Base-by-base conservation (phyloP, 2,797 vertebrate species). In the Rhabdophis nuchalis region DNA sequence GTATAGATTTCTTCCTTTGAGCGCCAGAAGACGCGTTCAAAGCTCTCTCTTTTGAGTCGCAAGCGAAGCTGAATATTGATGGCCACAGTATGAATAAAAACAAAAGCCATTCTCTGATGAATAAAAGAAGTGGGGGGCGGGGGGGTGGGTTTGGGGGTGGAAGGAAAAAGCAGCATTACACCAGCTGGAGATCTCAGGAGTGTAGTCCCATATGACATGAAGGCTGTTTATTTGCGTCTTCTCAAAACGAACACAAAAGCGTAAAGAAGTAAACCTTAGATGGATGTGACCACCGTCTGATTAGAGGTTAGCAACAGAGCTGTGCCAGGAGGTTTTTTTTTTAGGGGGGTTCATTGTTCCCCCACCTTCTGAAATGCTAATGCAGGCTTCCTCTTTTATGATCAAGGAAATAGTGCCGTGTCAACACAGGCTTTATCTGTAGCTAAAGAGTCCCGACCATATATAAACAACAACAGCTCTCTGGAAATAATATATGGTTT, bases 151-250 rank as follows among this genome's bases (percentile, higher is more conserved):
- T n/a, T n/a, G n/a, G n/a, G n/a, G 8, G 0, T 1, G 8, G 2
- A 4, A 9, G 61, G n/a, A 13, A 2, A 64, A 11, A 94, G 27
- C 60, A 16, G 56, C 0, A n/a, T 41, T 36, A 89, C 68, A 61
- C n/a, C 1, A 18, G 86, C 0, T 56, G 77, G 90, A 91, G 92
- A 93, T 91, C 82, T 12, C 93, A 68, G 23, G 93, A 82, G 50
- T 10, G 32, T 20, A 6, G 32, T 90, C 1, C 68, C 11, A 85
- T 68, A 91, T 36, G 60, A n/a, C n/a, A 32, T 20, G 5, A 10
- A 92, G 89, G 85, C 36, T 91, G 88, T 56, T 58, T 85, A 1
- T 92, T 95, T 92, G 82, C 87, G 95, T 95, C 85, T 50, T 3
- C 77, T 88, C 50, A 29, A 82, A 95, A 93, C 58, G 90, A 82